Percentiles rank a stretch among this genome's conserved stretches.
Conservation (phyloP, 2,113 vertebrate species). For the Callionymus lyra region DNA sequence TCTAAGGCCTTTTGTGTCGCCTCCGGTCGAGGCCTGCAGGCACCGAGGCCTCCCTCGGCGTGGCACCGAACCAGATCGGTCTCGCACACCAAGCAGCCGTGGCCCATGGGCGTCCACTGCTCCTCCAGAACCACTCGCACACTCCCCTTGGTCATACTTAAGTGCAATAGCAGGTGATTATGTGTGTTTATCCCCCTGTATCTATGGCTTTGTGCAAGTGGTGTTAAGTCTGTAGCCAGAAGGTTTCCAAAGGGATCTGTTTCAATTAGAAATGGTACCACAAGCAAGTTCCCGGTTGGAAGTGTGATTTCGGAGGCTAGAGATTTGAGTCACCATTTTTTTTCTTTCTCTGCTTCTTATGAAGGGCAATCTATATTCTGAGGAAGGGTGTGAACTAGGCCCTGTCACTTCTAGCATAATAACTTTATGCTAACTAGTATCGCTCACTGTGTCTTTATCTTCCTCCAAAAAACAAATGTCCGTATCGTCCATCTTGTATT, state of each 20-base stretch:
- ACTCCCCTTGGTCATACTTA: constrained; percentile 49
- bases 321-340: too few relatives aligned
- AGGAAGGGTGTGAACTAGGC: too few relatives aligned
- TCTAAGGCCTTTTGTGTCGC: constrained; percentile 48
- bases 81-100: constrained; percentile 51
- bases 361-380: too few relatives aligned
- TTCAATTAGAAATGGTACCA: constrained; percentile 37
- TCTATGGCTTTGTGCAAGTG: constrained; percentile 37
- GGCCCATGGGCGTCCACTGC: constrained; percentile 43
- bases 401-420: too few relatives aligned
- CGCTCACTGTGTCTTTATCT: too few relatives aligned
- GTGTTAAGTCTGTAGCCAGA: constrained; percentile 37
- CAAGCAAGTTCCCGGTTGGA: constrained; percentile 26
- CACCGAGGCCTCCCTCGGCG: constrained; percentile 39
- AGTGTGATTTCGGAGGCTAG: too few relatives aligned
- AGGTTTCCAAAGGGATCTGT: constrained; percentile 40
- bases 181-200: constrained; percentile 29
- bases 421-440: too few relatives aligned
- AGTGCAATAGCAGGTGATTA: constrained; percentile 44
- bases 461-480: too few relatives aligned
- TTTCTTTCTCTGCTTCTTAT: too few relatives aligned
- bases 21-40: constrained; percentile 44
- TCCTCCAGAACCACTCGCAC: constrained; percentile 35
- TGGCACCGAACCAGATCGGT: constrained; percentile 55
- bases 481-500: too few relatives aligned